phyloP scores from a whole-genome alignment of 1,140 invertebrate species.

The Nasonia longicornis region DNA sequence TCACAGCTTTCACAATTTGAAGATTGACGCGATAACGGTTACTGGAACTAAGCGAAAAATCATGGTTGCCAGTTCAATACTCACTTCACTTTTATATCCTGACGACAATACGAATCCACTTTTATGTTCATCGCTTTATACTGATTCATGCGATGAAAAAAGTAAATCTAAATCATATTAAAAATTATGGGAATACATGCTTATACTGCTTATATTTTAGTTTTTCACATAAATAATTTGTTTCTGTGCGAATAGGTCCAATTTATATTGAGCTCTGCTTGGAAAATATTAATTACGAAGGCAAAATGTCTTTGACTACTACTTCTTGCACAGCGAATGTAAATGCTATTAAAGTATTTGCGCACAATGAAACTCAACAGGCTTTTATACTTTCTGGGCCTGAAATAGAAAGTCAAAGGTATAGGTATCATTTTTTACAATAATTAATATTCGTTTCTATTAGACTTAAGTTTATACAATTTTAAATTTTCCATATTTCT shows the following conservation, averaged over 20 bases:
- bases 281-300: slow-evolving; percentile 68
- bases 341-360: slow-evolving; percentile 69
- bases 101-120: slow-evolving; percentile 64
- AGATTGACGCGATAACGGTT: slow-evolving; percentile 68
- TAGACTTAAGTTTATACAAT: not conserved
- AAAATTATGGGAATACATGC: not conserved
- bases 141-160: slow-evolving; percentile 69
- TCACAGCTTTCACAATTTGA: slow-evolving; percentile 56
- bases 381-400: slow-evolving; percentile 73
- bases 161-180: slow-evolving; percentile 54
- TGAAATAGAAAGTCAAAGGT: slow-evolving; percentile 62
- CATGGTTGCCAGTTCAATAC: slow-evolving; percentile 66
- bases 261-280: slow-evolving; percentile 70
- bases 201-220: not conserved
- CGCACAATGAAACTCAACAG: slow-evolving; percentile 69
- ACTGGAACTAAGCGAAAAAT: slow-evolving; percentile 73
- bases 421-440: slow-evolving; percentile 4
- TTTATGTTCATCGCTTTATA: slow-evolving; percentile 67
- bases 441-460: not conserved
- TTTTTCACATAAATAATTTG: slow-evolving; percentile 29
- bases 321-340: slow-evolving; percentile 63
- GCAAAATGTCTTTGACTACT: slow-evolving; percentile 64
- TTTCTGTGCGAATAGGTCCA: slow-evolving; percentile 62
- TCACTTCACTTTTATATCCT: slow-evolving; percentile 65
- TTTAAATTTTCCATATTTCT: slow-evolving; percentile 40